Evolutionary conservation across 1,140 invertebrate genomes (phyloP), one percentile per base, ranked within the genome.

Genomic region (Nasonia giraulti): DNA sequence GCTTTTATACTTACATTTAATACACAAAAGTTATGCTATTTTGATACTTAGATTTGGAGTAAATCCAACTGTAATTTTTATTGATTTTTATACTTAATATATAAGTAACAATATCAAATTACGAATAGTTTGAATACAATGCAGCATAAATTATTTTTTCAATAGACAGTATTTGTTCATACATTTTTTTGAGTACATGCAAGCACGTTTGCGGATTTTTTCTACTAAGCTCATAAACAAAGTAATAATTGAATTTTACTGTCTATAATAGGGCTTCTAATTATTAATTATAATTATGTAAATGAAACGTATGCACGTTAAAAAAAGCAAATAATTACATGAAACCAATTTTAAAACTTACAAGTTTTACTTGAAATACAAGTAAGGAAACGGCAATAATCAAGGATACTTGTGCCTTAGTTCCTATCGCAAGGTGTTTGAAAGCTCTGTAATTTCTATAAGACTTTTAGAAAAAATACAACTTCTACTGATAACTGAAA

Each of bases 341-440:
- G 2, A 62, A 20, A 7, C 5, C n/a, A 7, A 0, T 6, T 62
- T n/a, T 6, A 62, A n/a, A 62, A 62, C n/a, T 20, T 62, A 17
- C n/a, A 88, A 89, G 2, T 76, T 89, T 8, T 90, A 87, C 47
- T 82, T 12, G 55, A 82, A 75, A 80, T 31, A 33, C 74, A 62
- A 62, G 14, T 12, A 10, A 31, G 37, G 62, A 37, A 71, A 78
- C 37, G 37, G 76, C 83, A 84, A 80, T 74, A 66, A 79, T 62
- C 23, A 37, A 71, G 50, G 37, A 82, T 74, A 79, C 68, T 86
- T 84, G 88, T 88, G 87, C 87, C 88, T 88, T 88, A 87, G 87
- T 88, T 88, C 85, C 87, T 88, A 87, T 80, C 31, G 66, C 78
- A 77, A 85, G 71, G 40, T 85, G 74, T 83, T 83, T 40, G 4